Conservation (phyloP, 2,113 vertebrate species). For the Gyps fulvus region DNA sequence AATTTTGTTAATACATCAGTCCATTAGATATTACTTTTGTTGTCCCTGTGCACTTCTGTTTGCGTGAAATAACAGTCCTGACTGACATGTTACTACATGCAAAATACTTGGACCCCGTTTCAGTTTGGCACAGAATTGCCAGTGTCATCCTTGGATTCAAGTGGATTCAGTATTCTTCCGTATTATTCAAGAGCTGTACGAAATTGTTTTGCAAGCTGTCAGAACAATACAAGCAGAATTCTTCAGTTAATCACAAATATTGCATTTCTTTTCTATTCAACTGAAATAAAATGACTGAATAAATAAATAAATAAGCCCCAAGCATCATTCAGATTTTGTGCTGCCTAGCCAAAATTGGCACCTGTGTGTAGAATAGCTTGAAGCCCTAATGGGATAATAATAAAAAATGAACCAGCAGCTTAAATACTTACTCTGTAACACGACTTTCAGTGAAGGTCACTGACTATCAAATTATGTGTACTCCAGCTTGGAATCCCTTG, state of each 20-base stretch:
- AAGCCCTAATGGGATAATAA: neutral
- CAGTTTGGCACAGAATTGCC: neutral
- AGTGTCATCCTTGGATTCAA: neutral
- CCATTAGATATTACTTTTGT: neutral
- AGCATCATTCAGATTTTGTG: neutral
- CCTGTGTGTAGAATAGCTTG: neutral
- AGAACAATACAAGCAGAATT: neutral
- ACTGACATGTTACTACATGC: neutral
- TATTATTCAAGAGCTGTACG: neutral
- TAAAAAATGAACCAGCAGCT: neutral
- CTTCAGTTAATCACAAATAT: neutral
- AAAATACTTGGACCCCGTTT: neutral
- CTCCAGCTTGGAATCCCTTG: neutral
- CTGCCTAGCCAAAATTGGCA: neutral
- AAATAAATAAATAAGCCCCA: neutral
- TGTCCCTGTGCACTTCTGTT: neutral
- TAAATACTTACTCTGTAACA: neutral
- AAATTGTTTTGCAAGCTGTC: neutral
- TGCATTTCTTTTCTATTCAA: neutral
- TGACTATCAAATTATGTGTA: neutral
- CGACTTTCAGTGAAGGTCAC: neutral
- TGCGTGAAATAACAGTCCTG: neutral
- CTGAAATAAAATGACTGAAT: neutral
- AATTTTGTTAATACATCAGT: neutral
- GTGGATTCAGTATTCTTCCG: neutral